Base-by-base conservation (phyloP, 2,113 vertebrate genomes). In the Ceyx margarethae region DNA sequence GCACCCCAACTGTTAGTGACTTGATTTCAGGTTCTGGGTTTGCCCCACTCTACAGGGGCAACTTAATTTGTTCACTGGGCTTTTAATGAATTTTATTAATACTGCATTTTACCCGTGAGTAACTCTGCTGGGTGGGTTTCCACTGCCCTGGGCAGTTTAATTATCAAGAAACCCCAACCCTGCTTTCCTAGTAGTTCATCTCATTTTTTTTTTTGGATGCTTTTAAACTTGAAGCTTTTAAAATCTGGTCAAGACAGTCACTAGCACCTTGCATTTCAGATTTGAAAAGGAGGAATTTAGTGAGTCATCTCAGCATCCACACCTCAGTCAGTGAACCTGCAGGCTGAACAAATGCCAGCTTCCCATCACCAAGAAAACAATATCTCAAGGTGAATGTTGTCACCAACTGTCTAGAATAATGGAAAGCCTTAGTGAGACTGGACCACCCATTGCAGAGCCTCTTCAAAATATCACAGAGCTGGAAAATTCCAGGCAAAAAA, bases 311-410 rank as follows among this genome's bases (percentile, higher is more conserved):
- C 15, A 50, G 25, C 13, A 13, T 48, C 61, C 67, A 21, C 15
- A 13, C 25, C 72, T 74, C 79, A 58, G 95, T 72, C 83, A 62
- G 85, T 90, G 89, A 62, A 54, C 10, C 15, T 91, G 58, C 90
- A 88, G 82, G 90, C 97, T 96, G 96, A 97, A 80, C 58, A 66
- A 65, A 87, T 88, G 92, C 93, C 94, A 96, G 86, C 56, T 89
- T 94, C 31, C 91, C 80, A 93, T 93, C 87, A 91, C 78, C 66
- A 28, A 9, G 13, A 37, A 61, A 80, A 75, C 80, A 80, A 51
- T 60, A n/a, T 11, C 26, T 61, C 62, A 48, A 43, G 60, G 15
- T 66, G 22, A 11, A 19, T 0, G 3, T 35, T 57, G 69, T 28
- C 72, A 42, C 57, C 80, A 61, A 68, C 31, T 72, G 69, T 80